Base-by-base conservation (phyloP, 64 coral and sea anemone genomes). In the Platygyra sinensis region DNA sequence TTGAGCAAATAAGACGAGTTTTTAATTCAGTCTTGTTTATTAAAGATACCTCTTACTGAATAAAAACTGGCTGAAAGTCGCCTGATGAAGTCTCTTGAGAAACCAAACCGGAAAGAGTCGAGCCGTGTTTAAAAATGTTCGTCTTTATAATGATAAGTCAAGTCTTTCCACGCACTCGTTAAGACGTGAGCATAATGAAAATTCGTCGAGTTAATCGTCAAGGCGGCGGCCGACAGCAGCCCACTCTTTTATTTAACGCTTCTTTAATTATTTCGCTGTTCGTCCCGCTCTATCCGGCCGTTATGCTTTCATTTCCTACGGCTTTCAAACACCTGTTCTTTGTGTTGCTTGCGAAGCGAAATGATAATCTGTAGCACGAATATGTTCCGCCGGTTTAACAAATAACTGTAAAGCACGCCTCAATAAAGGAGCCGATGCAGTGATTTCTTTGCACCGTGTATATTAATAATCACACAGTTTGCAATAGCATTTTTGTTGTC, bases 221-320 rank as follows among this genome's bases (percentile, higher is more conserved):
- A 52, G 62, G 81, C 32, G 62, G 65, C 12, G 11, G 39, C 39
- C 36, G 10, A 71, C 63, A 7, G 51, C 63, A 11, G 11, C 81
- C 81, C 81, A 52, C 62, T 69, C 38, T 51, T 85, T 85, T 71
- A 32, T 52, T n/a, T 27, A 13, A 71, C 38, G 19, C 16, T 64
- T 7, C 10, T 63, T 61, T 83, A 83, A 46, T 83, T 65, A 83
- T 62, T 24, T 65, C 28, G 20, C 59, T 31, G 18, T 24, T 24
- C 32, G 81, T 71, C n/a, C 13, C 20, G 19, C 62, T 17, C 22
- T 28, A 22, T 60, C 63, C 62, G n/a, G 13, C 4, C n/a, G 49
- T 85, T 83, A 83, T 83, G 18, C 30, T 31, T 62, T 65, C 60
- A 62, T 85, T 85, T 72, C 81, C 81, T 69, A 50, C 2, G 24